These are phyloP conservation scores for Motacilla alba DNA, from an alignment of 2,113 vertebrate genomes.

Conservation along the genomic window DNA sequence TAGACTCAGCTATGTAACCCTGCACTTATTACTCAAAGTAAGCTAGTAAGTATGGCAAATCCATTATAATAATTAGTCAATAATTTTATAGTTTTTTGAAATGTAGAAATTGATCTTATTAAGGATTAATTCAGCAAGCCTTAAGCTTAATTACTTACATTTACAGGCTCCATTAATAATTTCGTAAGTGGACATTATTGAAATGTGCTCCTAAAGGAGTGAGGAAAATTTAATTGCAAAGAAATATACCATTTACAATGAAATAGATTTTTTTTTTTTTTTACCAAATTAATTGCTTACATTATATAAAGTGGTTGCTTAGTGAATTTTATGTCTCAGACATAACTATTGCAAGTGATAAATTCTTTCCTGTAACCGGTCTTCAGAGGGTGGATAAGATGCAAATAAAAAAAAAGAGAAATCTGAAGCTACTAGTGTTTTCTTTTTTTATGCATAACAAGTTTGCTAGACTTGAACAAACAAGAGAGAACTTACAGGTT, in stretches of 20 bases:
- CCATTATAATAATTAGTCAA: neutral
- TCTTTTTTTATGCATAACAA: neutral
- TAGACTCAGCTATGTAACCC: neutral
- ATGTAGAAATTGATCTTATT: constrained; percentile 10
- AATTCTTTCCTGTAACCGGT: neutral
- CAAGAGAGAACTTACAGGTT: neutral
- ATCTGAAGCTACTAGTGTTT: neutral
- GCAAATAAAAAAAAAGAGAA: neutral
- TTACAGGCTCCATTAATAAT: neutral
- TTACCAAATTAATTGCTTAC: neutral
- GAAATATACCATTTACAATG: neutral
- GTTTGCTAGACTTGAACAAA: neutral
- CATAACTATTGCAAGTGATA: neutral
- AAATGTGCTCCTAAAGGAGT: neutral
- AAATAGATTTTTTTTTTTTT: neutral
- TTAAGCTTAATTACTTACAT: constrained; percentile 9
- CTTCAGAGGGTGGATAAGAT: neutral
- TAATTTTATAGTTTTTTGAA: neutral
- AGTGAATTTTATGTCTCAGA: neutral
- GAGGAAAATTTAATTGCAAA: neutral
- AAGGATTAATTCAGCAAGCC: neutral
- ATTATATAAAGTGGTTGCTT: neutral
- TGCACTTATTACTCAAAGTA: neutral
- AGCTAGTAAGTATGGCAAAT: neutral
- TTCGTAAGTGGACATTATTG: neutral